Evolutionary conservation across 2,888 invertebrate genomes (phyloP).

Genomic region (Ectobius pallidus): DNA sequence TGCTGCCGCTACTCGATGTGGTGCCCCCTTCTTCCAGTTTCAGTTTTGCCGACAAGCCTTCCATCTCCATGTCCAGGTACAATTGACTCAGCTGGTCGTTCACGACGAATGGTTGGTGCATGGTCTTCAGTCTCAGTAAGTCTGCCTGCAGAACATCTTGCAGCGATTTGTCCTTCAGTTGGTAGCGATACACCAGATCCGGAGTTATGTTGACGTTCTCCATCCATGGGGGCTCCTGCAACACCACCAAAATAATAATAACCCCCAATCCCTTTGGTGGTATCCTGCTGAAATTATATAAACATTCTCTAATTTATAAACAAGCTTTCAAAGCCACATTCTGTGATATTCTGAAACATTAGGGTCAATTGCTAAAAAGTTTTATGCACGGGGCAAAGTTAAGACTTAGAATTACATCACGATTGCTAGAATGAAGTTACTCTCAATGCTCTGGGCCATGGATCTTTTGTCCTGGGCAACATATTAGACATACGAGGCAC

Average conservation of each 20-base stretch:
- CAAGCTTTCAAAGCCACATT: not conserved
- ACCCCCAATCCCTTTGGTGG: too few relatives aligned
- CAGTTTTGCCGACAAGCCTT: conserved; percentile 62
- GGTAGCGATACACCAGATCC: conserved; percentile 73
- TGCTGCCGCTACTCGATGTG: conserved; percentile 49
- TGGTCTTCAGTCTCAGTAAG: conserved; percentile 59
- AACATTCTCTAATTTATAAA: not conserved
- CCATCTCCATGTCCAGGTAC: conserved; percentile 70
- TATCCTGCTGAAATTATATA: too few relatives aligned
- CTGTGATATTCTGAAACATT: too few relatives aligned
- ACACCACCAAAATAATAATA: too few relatives aligned
- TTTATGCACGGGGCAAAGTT: too few relatives aligned
- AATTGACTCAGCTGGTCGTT: conserved; percentile 75
- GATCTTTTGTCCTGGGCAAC: too few relatives aligned
- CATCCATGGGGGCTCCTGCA: conserved; percentile 66
- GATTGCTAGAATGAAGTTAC: too few relatives aligned
- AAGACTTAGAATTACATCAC: too few relatives aligned
- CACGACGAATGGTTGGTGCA: conserved; percentile 70
- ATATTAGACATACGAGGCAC: too few relatives aligned
- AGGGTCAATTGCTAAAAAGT: too few relatives aligned
- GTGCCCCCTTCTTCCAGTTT: conserved; percentile 68
- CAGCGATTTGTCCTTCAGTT: conserved; percentile 62
- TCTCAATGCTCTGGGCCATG: too few relatives aligned
- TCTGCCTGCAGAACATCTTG: conserved; percentile 69
- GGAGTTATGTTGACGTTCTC: conserved; percentile 69